Base-by-base conservation (phyloP, 2,888 invertebrate species). In the Plagiodera versicolora region DNA sequence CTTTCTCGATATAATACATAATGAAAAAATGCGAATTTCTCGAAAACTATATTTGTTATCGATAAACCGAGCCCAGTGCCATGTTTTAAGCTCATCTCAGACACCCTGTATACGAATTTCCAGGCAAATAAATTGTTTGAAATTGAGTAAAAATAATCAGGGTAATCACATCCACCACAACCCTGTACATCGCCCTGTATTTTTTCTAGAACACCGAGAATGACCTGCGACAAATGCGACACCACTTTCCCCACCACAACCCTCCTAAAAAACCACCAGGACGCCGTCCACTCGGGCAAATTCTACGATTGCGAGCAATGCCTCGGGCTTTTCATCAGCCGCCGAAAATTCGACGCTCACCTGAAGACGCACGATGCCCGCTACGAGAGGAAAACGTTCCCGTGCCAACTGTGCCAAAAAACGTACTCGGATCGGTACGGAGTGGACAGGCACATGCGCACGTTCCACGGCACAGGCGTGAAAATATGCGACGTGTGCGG, bases 371-470 rank as follows among this genome's bases (percentile, higher is more conserved):
- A 72, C 62, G 70, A 70, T 28, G 66, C 68, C 1, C 56, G 65
- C 45, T 64, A 64, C 14, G 63, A 63, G 24, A 18, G 56, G 2
- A 55, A 63, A 32, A 30, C 44, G 11, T 63, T 58, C 35, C 24
- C 47, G 11, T 69, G 69, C 59, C 78, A 80, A 63, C 75, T 79
- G 46, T 78, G 80, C 53, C 80, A 81, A 68, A 81, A 81, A 63
- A 74, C 49, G 9, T 28, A 66, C 20, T 60, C 67, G 58, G 79
- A 79, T 8, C 47, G 60, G 62, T 14, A 81, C 39, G 81, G 81
- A 18, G 70, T 83, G 28, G 81, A 82, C 65, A 79, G 81, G 50
- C 83, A 83, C 63, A 67, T 80, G 32, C 48, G 20, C 4, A 50
- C 20, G 24, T 58, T 58, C 45, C 30, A 9, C 8, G 61, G 61